phyloP scores from a whole-genome alignment of 2,113 vertebrate species.

The Prunella himalayana region DNA sequence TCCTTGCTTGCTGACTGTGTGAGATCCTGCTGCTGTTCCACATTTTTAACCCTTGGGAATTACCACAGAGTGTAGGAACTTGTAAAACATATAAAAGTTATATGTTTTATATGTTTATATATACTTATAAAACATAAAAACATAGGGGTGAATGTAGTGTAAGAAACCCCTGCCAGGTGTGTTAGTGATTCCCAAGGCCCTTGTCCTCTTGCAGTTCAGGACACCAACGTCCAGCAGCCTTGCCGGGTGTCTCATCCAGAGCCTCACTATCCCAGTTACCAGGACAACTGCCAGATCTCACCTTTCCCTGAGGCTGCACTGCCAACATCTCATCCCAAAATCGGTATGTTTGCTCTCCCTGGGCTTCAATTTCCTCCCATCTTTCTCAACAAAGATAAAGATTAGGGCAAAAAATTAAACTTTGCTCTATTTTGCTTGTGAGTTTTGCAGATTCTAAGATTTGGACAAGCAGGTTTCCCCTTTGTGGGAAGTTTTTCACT shows the following conservation, averaged over 20 bases:
- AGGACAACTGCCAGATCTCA: slow-evolving; percentile 76
- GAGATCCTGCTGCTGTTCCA: background rate
- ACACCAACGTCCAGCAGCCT: slow-evolving; percentile 67
- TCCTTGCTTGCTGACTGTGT: background rate
- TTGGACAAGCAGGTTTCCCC: background rate
- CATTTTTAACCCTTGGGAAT: background rate
- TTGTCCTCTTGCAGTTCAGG: slow-evolving; percentile 62
- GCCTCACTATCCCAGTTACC: slow-evolving; percentile 75
- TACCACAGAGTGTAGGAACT: background rate
- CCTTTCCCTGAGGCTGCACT: slow-evolving; percentile 74
- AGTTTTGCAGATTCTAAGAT: background rate
- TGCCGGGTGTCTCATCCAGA: slow-evolving; percentile 72
- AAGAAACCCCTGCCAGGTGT: background rate
- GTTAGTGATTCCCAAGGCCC: background rate
- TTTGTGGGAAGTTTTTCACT: background rate
- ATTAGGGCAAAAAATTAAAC: background rate
- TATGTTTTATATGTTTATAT: too few species aligned
- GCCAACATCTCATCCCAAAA: slow-evolving; percentile 75
- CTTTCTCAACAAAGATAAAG: background rate
- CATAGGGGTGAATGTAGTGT: fast-evolving
- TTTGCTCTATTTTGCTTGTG: background rate
- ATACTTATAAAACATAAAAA: background rate
- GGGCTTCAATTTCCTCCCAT: background rate
- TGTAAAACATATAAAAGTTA: too few species aligned
- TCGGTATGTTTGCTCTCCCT: slow-evolving; percentile 40